These are phyloP conservation scores for Atethmia centrago DNA, from an alignment of 2,888 invertebrate species.

Conservation along the genomic window DNA sequence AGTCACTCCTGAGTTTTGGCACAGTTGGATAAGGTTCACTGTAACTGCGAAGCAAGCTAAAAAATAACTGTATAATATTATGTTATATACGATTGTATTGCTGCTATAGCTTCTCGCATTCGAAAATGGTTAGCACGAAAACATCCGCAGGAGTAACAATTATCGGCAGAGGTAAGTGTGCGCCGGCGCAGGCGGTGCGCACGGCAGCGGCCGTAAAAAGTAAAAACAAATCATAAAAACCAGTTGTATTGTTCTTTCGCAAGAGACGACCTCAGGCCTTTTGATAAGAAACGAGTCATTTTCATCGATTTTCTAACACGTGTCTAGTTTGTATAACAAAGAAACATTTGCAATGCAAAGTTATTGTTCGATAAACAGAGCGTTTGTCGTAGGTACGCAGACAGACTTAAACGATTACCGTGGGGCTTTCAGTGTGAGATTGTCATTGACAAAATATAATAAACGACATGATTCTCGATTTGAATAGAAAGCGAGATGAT, in stretches of 20 bases:
- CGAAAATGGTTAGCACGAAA: slow-evolving; percentile 69
- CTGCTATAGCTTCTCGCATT: slow-evolving; percentile 48
- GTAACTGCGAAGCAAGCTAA: slow-evolving; percentile 23
- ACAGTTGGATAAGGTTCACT: slow-evolving; percentile 18
- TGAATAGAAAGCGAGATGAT: slow-evolving; percentile 82
- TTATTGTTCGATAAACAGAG: slow-evolving; percentile 69
- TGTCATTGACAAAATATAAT: slow-evolving; percentile 66
- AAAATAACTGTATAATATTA: slow-evolving; percentile 32
- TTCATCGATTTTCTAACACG: slow-evolving; percentile 81
- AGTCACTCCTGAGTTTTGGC: neutral
- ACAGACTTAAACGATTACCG: slow-evolving; percentile 55
- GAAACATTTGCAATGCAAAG: slow-evolving; percentile 73
- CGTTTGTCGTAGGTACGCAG: slow-evolving; percentile 58
- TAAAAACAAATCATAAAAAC: slow-evolving; percentile 86
- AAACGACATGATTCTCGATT: slow-evolving; percentile 71
- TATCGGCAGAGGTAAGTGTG: slow-evolving; percentile 70
- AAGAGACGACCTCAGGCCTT: slow-evolving; percentile 78
- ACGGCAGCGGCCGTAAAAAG: slow-evolving; percentile 76
- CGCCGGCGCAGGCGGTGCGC: slow-evolving; percentile 62
- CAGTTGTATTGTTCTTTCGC: slow-evolving; percentile 88
- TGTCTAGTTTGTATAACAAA: slow-evolving; percentile 71
- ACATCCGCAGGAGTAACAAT: slow-evolving; percentile 77
- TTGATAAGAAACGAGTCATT: slow-evolving; percentile 83
- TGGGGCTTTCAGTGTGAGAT: slow-evolving; percentile 44
- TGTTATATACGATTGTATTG: slow-evolving; percentile 25